Evolutionary conservation across 2,113 vertebrate species (phyloP), one percentile per base, ranked within the genome.

Genomic region (Grallaria varia): DNA sequence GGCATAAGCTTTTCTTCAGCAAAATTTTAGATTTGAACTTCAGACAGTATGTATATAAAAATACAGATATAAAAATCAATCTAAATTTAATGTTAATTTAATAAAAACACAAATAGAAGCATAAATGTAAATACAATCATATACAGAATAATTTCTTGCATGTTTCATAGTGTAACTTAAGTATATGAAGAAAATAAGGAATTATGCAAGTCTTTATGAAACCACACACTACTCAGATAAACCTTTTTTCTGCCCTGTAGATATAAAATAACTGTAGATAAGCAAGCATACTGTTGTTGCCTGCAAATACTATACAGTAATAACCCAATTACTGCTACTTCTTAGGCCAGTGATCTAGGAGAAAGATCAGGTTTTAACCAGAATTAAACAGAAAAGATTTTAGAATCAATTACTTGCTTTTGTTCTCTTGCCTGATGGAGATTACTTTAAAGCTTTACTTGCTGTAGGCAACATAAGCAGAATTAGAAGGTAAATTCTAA

Each of bases 401-500:
- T 79, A 94, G 80, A 89, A 95, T 86, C 33, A 89, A 79, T 95
- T 84, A 81, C 39, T 91, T 94, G 59, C 20, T 80, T 97, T 93
- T 35, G 23, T 90, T 96, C 95, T n/a, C 60, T 84, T 94, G 49
- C 30, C 80, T 84, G 56, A 78, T 90, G 53, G 82, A 96, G 86
- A 25, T 23, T 71, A 37, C 62, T 81, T 90, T 76, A 91, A 90
- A 93, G 30, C 20, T 95, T 91, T 47, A 77, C 37, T 63, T 74
- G 64, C 74, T 86, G 55, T 67, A 75, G 74, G 90, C 71, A 74
- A 62, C 6, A 14, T 62, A 89, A 89, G 24, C 12, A 78, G 37
- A 87, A 93, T 96, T 84, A 95, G 50, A 95, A 95, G 67, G 44
- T 84, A 96, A 95, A 92, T 86, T 44, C 20, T 92, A 93, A 95